These are phyloP conservation scores for Papilio glaucus DNA, from an alignment of 1,140 invertebrate genomes.

Conservation along the genomic window DNA sequence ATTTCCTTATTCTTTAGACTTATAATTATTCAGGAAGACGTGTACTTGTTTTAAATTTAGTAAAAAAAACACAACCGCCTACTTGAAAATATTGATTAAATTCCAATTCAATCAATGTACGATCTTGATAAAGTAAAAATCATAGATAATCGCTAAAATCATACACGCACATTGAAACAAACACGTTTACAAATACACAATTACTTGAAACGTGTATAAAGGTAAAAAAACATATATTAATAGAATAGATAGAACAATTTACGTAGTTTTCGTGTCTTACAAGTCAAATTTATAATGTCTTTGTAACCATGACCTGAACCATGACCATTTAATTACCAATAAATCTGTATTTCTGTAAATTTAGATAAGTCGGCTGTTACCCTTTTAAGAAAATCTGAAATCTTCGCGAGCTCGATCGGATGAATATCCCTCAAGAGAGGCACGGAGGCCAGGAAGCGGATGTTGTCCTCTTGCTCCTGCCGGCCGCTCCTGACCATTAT, in stretches of 20 bases:
- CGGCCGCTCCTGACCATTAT: conserved; percentile 94
- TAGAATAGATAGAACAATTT: not conserved
- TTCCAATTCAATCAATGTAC: conserved; percentile 18
- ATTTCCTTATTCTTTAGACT: not conserved
- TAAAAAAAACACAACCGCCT: not conserved
- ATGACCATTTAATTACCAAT: not conserved
- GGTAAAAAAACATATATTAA: not conserved
- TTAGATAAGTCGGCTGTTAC: conserved; percentile 75
- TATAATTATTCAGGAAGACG: not conserved
- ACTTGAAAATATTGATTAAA: conserved; percentile 11
- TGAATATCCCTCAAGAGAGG: conserved; percentile 92
- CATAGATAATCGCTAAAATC: conserved; percentile 1
- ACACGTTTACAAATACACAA: not conserved
- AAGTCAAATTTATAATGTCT: too few relatives aligned
- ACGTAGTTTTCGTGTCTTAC: too few relatives aligned
- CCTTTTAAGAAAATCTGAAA: conserved; percentile 95
- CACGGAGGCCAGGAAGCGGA: conserved; percentile 93
- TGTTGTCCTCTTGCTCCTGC: conserved; percentile 91
- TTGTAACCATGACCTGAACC: too few relatives aligned
- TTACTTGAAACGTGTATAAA: not conserved
- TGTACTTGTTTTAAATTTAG: not conserved
- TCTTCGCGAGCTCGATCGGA: conserved; percentile 92
- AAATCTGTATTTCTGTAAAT: too few relatives aligned
- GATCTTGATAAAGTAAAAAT: conserved; percentile 7
- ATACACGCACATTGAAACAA: not conserved